phyloP scores from a whole-genome alignment of 1,140 invertebrate species.

The Cydia amplana region DNA sequence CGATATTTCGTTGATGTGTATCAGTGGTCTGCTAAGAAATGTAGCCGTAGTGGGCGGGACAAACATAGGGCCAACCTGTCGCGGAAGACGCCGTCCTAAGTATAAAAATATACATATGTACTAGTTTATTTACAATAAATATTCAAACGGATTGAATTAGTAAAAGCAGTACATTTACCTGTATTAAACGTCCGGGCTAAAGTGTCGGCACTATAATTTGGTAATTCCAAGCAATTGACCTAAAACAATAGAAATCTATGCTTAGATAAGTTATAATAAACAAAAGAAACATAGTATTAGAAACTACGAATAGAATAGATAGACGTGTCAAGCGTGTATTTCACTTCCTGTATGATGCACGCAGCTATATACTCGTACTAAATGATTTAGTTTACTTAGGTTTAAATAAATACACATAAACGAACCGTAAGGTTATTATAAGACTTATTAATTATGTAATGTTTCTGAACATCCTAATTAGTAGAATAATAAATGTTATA shows the following conservation, averaged over 20 bases:
- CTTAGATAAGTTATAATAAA: conserved; percentile 6
- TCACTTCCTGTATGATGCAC: background rate
- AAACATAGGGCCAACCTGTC: background rate
- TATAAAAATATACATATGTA: background rate
- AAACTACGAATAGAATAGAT: no score
- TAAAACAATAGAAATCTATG: conserved; percentile 49
- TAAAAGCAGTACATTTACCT: conserved; percentile 43
- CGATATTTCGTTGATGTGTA: conserved; percentile 35
- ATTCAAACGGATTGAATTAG: background rate
- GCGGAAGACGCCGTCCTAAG: conserved; percentile 12
- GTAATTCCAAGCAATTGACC: conserved; percentile 63
- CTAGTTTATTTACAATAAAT: background rate
- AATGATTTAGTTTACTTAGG: no score
- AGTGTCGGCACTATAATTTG: conserved; percentile 38
- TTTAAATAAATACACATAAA: no score
- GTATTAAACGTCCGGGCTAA: conserved; percentile 45
- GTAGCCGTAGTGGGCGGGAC: background rate
- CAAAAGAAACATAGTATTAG: conserved; percentile 4
- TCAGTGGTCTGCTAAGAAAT: conserved; percentile 29
- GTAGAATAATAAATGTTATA: no score
- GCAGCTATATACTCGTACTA: background rate
- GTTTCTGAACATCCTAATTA: no score
- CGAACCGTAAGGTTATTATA: no score
- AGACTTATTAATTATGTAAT: no score
- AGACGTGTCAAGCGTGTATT: background rate